Evolutionary conservation across 2,888 invertebrate genomes (phyloP).

Genomic region (Apoderus coryli): DNA sequence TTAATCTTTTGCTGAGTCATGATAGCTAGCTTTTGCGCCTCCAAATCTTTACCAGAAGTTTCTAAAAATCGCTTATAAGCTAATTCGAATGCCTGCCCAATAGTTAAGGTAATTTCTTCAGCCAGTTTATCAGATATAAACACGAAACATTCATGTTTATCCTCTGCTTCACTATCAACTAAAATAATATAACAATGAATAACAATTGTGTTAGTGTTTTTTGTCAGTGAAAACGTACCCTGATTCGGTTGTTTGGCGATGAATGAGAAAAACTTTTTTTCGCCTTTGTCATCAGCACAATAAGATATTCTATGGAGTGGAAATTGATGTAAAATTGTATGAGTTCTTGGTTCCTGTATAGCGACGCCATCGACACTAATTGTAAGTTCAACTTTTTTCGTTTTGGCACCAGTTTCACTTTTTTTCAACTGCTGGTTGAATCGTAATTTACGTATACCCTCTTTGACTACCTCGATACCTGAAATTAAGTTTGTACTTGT

Average conservation of each 20-base stretch:
- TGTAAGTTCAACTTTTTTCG: conserved; percentile 86
- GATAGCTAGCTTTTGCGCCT: conserved; percentile 64
- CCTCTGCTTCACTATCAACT: conserved; percentile 41
- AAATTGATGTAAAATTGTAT: conserved; percentile 84
- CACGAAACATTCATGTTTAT: conserved; percentile 90
- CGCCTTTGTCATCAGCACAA: conserved; percentile 97
- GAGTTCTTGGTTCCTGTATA: conserved; percentile 61
- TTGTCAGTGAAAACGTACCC: conserved; percentile 20
- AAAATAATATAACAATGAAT: conserved; percentile 12
- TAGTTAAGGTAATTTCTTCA: conserved; percentile 93
- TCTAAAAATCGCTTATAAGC: conserved; percentile 92
- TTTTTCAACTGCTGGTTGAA: conserved; percentile 87
- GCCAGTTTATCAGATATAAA: conserved; percentile 95
- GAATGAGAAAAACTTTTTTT: conserved; percentile 93
- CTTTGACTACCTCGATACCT: conserved; percentile 91
- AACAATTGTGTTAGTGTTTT: too few species aligned
- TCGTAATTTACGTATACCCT: conserved; percentile 90
- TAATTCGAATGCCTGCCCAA: conserved; percentile 96
- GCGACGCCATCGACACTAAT: conserved; percentile 95
- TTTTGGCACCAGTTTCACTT: conserved; percentile 80
- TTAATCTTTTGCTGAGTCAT: conserved; percentile 76
- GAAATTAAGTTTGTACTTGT: too few species aligned
- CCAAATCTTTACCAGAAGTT: conserved; percentile 78
- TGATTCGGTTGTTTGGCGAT: conserved; percentile 62
- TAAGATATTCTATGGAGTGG: conserved; percentile 96